Percentiles rank a stretch among this genome's conserved stretches.
Evolutionary conservation across 2,888 invertebrate genomes (phyloP).

Genomic region (Frankliniella intonsa): DNA sequence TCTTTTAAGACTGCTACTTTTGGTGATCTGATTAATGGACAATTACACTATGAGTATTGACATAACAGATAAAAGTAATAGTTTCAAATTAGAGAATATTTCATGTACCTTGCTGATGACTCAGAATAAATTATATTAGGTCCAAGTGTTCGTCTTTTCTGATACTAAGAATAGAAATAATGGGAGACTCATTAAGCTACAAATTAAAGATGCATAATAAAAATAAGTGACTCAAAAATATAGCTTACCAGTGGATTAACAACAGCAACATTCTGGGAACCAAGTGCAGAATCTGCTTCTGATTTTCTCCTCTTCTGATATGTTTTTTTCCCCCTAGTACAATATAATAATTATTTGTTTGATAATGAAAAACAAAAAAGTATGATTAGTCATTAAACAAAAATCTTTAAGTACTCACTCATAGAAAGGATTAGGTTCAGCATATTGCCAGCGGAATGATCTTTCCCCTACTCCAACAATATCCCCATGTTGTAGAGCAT

Average conservation of each 20-base stretch:
- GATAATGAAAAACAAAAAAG: not conserved
- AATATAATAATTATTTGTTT: not conserved
- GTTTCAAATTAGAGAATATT: not conserved
- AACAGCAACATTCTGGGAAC: constrained; percentile 1
- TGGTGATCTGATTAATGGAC: not conserved
- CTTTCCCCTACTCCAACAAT: not conserved
- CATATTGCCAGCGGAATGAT: not conserved
- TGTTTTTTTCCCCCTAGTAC: not conserved
- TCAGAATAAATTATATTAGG: not conserved
- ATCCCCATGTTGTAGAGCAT: not conserved
- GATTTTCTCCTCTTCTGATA: not conserved
- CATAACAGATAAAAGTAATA: not conserved
- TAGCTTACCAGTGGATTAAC: not conserved
- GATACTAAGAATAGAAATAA: not conserved
- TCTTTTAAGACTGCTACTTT: not conserved
- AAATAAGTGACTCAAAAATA: not conserved
- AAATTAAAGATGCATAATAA: not conserved
- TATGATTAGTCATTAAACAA: not conserved
- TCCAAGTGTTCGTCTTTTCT: not conserved
- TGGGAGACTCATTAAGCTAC: not conserved
- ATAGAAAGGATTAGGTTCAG: not conserved
- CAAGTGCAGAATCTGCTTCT: not conserved
- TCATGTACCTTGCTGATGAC: not conserved
- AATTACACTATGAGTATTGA: not conserved
- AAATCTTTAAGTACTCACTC: not conserved